Evolutionary conservation across 1,140 invertebrate genomes (phyloP), one percentile per base, ranked within the genome.

Genomic region (Hylyphantes graminicola): DNA sequence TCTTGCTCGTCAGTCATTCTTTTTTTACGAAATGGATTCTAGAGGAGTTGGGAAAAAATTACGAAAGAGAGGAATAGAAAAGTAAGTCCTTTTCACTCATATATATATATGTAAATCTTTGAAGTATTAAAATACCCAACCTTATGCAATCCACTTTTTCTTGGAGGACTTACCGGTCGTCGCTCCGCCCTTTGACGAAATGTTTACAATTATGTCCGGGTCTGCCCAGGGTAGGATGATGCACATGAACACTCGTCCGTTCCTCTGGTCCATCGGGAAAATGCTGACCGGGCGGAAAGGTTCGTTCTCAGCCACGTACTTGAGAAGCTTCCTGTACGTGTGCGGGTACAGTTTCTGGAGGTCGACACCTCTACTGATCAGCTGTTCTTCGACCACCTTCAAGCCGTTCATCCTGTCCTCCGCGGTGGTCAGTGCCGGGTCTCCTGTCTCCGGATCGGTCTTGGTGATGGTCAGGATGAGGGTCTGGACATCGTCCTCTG

Each of bases 181-280:
- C 7, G 74, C 64, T 17, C 76, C 74, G 5, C 64, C 64, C 72
- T 86, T 86, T 0, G 86, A 61, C 7, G 86, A 86, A 67, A 86
- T 86, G 51, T 86, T 86, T 3, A 65, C 51, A 12, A 86, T 86
- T 19, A 87, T 92, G 85, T 94, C 93, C 0, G 92, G 92, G 86
- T 95, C 93, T 0, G 93, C 92, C 87, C 96, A 95, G 12, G 96
- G 94, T 94, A 97, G 96, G 57, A 98, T 97, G 67, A 97, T 94
- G 90, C 96, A 97, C 92, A 96, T 95, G 89, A 97, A 97, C 75
- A 93, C 94, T 89, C 94, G 94, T 0, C 95, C 95, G 10, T 94
- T 95, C 3, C 91, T 91, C 59, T 92, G 91, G 88, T 97, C 95
- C 53, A 93, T 91, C 0, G 96, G 96, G 88, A 96, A 96, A 85